Base-by-base conservation (phyloP, 2,113 vertebrate genomes). In the Otocyon megalotis region DNA sequence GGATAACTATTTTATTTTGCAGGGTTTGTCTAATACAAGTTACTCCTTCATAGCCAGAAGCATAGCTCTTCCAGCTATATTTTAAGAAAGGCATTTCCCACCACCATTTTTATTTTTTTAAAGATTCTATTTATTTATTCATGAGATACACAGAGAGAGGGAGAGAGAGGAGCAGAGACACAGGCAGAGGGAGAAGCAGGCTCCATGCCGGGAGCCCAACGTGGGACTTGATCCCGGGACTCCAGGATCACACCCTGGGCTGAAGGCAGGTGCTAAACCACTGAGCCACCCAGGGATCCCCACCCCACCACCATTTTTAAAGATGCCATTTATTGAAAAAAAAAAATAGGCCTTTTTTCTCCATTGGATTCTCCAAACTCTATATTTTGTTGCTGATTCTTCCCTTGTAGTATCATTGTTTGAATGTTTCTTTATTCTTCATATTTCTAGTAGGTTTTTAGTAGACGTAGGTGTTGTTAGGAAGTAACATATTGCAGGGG, bases 1-100 rank as follows among this genome's bases (percentile, higher is more conserved):
- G 93, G 90, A 15, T 72, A 67, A 76, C 71, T 93, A 9, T 91
- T 94, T 96, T 93, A 26, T 58, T 12, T 13, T 22, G 58, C 32
- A 95, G n/a, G 13, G 69, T 86, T 82, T 65, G 48, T 92, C 7
- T 86, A 8, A 77, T n/a, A 63, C 0, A 85, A 48, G 28, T 92
- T 69, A 79, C 16, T 87, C 56, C 67, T 67, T 92, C 26, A 80
- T 56, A 80, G 16, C 50, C 32, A 79, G 54, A 86, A 79, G 0
- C 6, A 63, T 43, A 92, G 77, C 12, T 79, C 50, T 96, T 91
- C 17, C 20, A 91, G 24, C 15, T 88, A 13, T 54, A 80, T 67
- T 79, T 90, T 74, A 94, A 81, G 72, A 85, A 93, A 81, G 43
- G 6, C 12, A 80, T 30, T 19, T 30, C 16, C 32, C 2, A 71